Conservation (phyloP, 1,140 invertebrate species). For the Centruroides sculpturatus region DNA sequence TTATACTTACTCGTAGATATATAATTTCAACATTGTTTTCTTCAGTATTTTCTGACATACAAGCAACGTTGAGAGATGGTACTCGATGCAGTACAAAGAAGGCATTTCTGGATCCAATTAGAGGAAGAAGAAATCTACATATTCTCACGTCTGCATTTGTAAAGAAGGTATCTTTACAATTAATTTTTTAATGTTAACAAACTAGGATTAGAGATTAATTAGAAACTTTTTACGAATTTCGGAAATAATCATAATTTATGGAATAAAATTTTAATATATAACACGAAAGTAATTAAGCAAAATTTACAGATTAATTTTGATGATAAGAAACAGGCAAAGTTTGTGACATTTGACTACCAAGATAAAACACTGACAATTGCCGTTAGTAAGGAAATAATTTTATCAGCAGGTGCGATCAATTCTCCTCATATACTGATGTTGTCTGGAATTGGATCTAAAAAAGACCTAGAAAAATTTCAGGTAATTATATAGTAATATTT, state of each 20-base stretch:
- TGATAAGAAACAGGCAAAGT: too few species aligned
- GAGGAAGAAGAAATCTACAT: constrained; percentile 65
- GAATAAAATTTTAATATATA: too few species aligned
- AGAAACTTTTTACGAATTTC: too few species aligned
- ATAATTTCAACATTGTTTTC: too few species aligned
- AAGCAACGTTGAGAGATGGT: constrained; percentile 65
- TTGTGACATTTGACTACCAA: too few species aligned
- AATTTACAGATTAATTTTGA: too few species aligned
- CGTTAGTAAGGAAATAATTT: constrained; percentile 3
- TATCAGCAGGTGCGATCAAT: constrained; percentile 1
- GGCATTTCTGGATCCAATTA: constrained; percentile 69
- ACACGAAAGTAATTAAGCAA: too few species aligned
- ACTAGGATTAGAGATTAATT: too few species aligned
- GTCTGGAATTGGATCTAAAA: constrained; percentile 3
- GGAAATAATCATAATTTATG: too few species aligned
- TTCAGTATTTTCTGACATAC: constrained; percentile 29
- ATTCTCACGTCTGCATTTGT: constrained; percentile 69
- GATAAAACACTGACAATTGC: constrained; percentile 1
- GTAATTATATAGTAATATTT: too few species aligned
- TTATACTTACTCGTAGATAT: too few species aligned
- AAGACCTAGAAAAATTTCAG: not conserved
- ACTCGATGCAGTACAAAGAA: constrained; percentile 77
- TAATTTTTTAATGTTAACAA: too few species aligned
- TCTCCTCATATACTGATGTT: constrained; percentile 5
- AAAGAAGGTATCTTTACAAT: constrained; percentile 39